A percentile compares a stretch with the other conserved stretches of the same genome.
Conservation (phyloP, 2,888 invertebrate species). For the Drosophila heteroneura region DNA sequence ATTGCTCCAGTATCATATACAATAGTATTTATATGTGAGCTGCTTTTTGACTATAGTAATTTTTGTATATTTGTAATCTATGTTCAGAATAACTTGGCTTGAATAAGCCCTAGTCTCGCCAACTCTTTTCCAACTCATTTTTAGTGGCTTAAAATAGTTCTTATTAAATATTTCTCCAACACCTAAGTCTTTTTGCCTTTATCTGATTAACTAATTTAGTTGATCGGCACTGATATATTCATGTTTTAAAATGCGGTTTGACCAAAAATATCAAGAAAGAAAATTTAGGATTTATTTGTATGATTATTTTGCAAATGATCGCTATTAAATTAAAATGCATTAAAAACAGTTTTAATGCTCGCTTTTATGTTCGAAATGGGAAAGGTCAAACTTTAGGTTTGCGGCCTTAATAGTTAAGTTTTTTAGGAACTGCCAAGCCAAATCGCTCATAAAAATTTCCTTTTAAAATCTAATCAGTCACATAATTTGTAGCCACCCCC, state of each 20-base stretch:
- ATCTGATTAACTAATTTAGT: too few relatives aligned
- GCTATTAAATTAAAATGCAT: not conserved
- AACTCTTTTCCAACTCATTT: not conserved
- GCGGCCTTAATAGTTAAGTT: not conserved
- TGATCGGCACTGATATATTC: too few relatives aligned
- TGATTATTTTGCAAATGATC: too few relatives aligned
- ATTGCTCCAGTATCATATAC: not conserved
- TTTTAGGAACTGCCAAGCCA: not conserved
- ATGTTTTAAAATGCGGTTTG: too few relatives aligned
- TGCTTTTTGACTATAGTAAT: not conserved
- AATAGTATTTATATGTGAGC: too few relatives aligned
- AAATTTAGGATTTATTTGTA: not conserved
- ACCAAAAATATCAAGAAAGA: not conserved
- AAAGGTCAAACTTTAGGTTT: not conserved
- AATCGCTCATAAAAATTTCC: not conserved
- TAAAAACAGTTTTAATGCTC: not conserved
- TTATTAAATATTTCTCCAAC: not conserved
- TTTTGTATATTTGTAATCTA: not conserved
- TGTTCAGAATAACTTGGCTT: not conserved
- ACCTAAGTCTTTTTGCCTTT: not conserved
- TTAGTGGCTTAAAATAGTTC: not conserved
- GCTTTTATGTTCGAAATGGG: not conserved
- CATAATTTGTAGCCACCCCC: conserved; percentile 6
- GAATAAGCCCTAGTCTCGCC: not conserved
- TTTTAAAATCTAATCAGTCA: not conserved